phyloP scores from a whole-genome alignment of 2,888 invertebrate genomes.

The Torymus auratus region DNA sequence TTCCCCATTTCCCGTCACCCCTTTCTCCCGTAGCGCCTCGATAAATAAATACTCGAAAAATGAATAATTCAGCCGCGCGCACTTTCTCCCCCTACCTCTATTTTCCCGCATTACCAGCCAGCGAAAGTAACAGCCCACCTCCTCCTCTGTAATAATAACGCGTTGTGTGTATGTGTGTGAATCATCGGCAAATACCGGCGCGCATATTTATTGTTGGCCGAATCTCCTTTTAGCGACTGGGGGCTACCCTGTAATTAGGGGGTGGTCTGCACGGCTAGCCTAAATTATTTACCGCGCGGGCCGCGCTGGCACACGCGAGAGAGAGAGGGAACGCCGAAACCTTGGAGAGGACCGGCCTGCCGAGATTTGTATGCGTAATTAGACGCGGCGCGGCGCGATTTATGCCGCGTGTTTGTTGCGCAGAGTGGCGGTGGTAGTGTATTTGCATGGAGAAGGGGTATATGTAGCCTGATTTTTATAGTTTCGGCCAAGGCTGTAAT shows the following conservation, averaged over 20 bases:
- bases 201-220: conserved; percentile 57
- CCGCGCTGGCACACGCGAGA: conserved; percentile 6
- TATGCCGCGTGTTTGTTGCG: conserved; percentile 46
- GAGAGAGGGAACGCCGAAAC: neutral
- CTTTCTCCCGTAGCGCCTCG: conserved; percentile 18
- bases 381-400: conserved; percentile 47
- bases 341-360: neutral
- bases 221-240: conserved; percentile 53
- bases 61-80: too few relatives aligned
- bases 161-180: conserved; percentile 55
- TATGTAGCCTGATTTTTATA: too few relatives aligned
- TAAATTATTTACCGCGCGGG: conserved; percentile 56
- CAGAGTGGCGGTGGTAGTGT: too few relatives aligned
- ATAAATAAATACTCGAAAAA: too few relatives aligned
- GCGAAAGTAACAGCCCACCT: too few relatives aligned
- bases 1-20: neutral
- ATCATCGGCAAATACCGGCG: conserved; percentile 65
- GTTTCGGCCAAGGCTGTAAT: too few relatives aligned
- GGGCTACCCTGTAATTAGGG: conserved; percentile 51
- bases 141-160: neutral
- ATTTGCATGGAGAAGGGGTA: too few relatives aligned
- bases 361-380: conserved; percentile 49
- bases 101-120: too few relatives aligned
- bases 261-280: neutral
- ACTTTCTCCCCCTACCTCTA: too few relatives aligned